Conservation (phyloP, 2,888 invertebrate species). For the Frankliniella intonsa region DNA sequence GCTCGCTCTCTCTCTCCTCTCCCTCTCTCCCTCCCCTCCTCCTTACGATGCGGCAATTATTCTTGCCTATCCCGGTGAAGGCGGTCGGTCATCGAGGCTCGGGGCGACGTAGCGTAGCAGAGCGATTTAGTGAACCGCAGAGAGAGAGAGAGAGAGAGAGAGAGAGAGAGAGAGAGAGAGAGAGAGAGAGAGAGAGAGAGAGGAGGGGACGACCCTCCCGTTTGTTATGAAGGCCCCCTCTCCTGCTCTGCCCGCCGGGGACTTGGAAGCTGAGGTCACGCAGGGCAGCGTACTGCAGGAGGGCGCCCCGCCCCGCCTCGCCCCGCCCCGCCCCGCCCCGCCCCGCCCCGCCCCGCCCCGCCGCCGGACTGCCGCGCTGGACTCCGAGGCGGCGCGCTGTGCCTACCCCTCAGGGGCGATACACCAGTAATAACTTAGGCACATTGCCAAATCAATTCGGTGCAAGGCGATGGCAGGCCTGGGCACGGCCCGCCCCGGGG, state of each 20-base stretch:
- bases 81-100: no score
- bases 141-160: neutral
- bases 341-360: neutral
- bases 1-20: neutral
- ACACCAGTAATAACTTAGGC: conserved; percentile 10
- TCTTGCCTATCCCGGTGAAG: no score
- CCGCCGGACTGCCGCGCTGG: neutral
- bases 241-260: neutral
- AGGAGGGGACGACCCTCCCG: neutral
- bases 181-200: neutral
- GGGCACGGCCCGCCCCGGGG: no score
- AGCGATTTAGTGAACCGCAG: neutral
- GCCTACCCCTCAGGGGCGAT: neutral
- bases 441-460: conserved; percentile 6
- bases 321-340: neutral
- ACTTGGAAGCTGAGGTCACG: neutral
- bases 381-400: no score
- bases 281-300: no score
- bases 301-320: neutral
- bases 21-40: neutral
- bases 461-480: neutral
- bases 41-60: neutral
- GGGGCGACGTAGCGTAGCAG: no score
- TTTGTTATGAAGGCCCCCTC: neutral
- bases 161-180: conserved; percentile 1